A percentile compares a stretch with the other conserved stretches of the same genome.
Evolutionary conservation across 1,140 invertebrate genomes (phyloP).

Genomic region (Stegodyphus dumicola): DNA sequence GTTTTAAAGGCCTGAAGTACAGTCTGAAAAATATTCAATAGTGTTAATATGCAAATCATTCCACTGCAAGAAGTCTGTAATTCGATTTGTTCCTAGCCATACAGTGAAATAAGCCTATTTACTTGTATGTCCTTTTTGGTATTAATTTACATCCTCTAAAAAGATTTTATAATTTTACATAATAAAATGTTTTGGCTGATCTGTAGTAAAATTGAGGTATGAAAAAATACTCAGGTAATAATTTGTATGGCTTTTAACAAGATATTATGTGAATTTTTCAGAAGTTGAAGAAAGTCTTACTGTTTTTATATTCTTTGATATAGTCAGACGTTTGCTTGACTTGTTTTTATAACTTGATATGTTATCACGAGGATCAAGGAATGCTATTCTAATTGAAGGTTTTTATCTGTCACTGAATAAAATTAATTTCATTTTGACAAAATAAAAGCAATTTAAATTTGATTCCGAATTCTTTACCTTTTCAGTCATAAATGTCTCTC

Average conservation of each 20-base stretch:
- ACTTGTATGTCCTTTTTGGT: too few relatives aligned
- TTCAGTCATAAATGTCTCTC: neutral
- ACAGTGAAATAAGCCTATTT: too few relatives aligned
- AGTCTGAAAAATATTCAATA: constrained; percentile 23
- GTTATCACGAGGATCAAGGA: constrained; percentile 18
- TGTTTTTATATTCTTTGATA: constrained; percentile 58
- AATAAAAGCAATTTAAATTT: constrained; percentile 36
- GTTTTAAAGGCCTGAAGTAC: neutral
- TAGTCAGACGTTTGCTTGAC: constrained; percentile 55
- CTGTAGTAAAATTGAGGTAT: too few relatives aligned
- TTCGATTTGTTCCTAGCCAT: too few relatives aligned
- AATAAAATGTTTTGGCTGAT: too few relatives aligned
- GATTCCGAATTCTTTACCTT: too few relatives aligned
- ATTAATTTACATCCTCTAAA: too few relatives aligned
- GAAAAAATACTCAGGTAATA: neutral
- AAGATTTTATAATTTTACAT: too few relatives aligned
- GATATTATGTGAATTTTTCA: constrained; percentile 3
- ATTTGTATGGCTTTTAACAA: constrained; percentile 36
- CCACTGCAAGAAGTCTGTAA: too few relatives aligned
- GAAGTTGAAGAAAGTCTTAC: constrained; percentile 19
- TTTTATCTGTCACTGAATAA: constrained; percentile 24
- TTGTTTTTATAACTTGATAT: constrained; percentile 55
- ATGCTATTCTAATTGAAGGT: constrained; percentile 33
- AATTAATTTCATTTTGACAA: constrained; percentile 42
- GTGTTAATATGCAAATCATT: neutral